A percentile compares a stretch with the other conserved stretches of the same genome.
Evolutionary conservation across 2,888 invertebrate species (phyloP).

Genomic region (Phaonia tiefii): DNA sequence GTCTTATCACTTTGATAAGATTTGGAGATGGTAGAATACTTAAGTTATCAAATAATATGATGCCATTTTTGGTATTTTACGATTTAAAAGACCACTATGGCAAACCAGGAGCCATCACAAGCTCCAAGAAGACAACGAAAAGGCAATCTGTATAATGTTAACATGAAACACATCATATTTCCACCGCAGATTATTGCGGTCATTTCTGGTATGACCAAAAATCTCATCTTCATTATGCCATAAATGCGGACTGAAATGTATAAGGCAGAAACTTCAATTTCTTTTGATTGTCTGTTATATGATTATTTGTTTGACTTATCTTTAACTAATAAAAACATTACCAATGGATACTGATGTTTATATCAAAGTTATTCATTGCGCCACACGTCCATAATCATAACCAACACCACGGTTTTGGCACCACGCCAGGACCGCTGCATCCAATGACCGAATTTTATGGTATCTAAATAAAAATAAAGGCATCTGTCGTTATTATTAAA

Average conservation of each 20-base stretch:
- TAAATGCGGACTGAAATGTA: conserved; percentile 26
- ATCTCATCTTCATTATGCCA: conserved; percentile 36
- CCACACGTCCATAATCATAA: background rate
- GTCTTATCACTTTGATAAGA: no score
- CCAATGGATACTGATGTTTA: conserved; percentile 26
- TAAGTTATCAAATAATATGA: no score
- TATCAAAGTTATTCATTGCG: conserved; percentile 12
- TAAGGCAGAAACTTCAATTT: conserved; percentile 39
- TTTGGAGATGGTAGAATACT: no score
- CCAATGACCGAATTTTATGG: conserved; percentile 14
- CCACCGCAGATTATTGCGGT: conserved; percentile 13
- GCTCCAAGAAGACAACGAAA: no score
- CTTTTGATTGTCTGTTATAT: conserved; percentile 32
- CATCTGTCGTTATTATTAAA: conserved; percentile 38
- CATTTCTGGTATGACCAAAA: conserved; percentile 24
- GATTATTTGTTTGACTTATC: conserved; percentile 52
- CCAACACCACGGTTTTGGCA: conserved; percentile 8
- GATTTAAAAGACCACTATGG: no score
- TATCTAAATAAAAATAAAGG: conserved; percentile 19
- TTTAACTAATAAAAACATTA: conserved; percentile 37
- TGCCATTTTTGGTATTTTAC: no score
- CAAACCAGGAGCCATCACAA: no score
- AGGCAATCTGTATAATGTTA: no score
- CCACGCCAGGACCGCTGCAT: background rate
- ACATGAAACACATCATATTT: conserved; percentile 6